Conservation (phyloP, 2,797 vertebrate species). For the Balearica regulorum region DNA sequence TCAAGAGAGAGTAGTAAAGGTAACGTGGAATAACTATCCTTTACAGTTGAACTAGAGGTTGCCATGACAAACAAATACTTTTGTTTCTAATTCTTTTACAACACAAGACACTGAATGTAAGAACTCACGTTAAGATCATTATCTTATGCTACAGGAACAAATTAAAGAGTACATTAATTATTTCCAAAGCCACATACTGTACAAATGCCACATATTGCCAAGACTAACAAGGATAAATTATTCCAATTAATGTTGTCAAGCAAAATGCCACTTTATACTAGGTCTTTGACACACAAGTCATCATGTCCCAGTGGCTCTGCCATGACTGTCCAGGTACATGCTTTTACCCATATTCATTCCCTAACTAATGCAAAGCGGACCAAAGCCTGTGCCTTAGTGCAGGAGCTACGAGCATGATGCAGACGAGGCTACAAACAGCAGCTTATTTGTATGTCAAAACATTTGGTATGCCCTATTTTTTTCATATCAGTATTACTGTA, state of each 20-base stretch:
- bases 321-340: background rate
- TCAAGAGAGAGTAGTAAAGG: background rate
- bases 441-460: background rate
- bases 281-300: background rate
- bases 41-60: background rate
- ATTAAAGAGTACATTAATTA: background rate
- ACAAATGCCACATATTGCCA: background rate
- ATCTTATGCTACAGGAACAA: background rate
- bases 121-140: background rate
- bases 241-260: background rate
- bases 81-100: background rate
- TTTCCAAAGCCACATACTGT: background rate
- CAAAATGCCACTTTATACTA: background rate
- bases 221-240: background rate
- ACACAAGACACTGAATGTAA: background rate
- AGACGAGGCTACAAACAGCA: background rate
- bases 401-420: accelerated
- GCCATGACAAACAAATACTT: background rate
- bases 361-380: background rate
- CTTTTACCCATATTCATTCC: background rate
- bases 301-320: background rate
- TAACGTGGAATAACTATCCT: background rate
- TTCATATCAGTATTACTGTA: accelerated
- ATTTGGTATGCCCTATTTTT: background rate
- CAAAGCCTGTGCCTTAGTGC: background rate